These are phyloP conservation scores for Caranx ignobilis DNA, from an alignment of 2,113 vertebrate genomes.

Conservation along the genomic window DNA sequence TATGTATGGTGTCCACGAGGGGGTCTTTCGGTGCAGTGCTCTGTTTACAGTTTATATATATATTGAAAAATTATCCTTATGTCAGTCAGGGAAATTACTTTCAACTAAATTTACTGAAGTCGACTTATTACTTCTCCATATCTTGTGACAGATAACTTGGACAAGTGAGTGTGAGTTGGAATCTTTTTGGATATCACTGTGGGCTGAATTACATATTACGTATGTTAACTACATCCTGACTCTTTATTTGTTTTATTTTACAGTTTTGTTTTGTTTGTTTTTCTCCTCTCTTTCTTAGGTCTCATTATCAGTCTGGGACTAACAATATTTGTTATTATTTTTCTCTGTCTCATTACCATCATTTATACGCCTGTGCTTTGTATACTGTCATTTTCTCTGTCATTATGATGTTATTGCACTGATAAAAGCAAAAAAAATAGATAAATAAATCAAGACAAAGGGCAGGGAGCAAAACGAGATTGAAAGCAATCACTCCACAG, in stretches of 20 bases:
- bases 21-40: slow-evolving; percentile 14
- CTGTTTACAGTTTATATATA: neutral
- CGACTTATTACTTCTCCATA: neutral
- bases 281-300: no score
- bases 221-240: no score
- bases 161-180: neutral
- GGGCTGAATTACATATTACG: no score
- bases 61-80: neutral
- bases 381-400: no score
- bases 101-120: neutral
- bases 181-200: no score
- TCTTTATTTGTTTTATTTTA: no score
- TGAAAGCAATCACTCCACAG: neutral
- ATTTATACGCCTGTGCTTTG: no score
- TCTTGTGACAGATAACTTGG: neutral
- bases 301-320: no score
- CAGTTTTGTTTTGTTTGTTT: neutral
- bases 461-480: slow-evolving; percentile 3
- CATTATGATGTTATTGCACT: no score
- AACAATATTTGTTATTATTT: no score
- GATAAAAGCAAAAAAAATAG: no score
- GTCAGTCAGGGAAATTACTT: neutral
- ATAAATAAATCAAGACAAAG: neutral
- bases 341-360: no score
- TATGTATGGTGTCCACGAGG: slow-evolving; percentile 14